Conservation (phyloP, 2,797 vertebrate species). For the Periophthalmus magnuspinnatus region DNA sequence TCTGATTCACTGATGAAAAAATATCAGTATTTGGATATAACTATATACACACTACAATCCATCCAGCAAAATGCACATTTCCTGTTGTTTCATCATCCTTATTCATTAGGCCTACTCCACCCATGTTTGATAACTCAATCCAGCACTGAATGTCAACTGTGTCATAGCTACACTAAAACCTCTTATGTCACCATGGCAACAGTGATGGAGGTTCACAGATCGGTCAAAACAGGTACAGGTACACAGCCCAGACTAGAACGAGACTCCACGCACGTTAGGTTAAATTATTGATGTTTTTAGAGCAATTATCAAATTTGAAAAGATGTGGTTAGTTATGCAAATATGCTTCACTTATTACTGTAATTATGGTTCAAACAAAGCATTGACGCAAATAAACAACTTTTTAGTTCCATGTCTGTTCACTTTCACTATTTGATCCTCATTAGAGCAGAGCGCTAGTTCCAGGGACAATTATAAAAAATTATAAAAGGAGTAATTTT, state of each 20-base stretch:
- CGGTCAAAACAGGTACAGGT: constrained; percentile 37
- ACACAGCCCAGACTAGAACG: constrained; percentile 19
- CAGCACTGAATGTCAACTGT: constrained; percentile 37
- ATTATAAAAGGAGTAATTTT: constrained; percentile 9
- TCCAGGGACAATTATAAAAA: background rate
- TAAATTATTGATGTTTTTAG: constrained; percentile 50
- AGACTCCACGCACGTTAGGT: constrained; percentile 20
- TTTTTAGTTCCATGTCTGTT: constrained; percentile 7
- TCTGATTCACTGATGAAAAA: too few species aligned
- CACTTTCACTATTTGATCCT: constrained; percentile 7
- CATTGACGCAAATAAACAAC: background rate
- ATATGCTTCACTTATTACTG: background rate
- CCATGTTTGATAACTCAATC: constrained; percentile 9
- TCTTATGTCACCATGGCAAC: constrained; percentile 63
- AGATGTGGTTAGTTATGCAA: constrained; percentile 7
- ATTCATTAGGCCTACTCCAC: background rate
- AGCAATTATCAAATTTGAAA: constrained; percentile 43
- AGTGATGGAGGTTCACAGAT: constrained; percentile 35
- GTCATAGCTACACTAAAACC: constrained; percentile 43
- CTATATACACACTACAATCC: too few species aligned
- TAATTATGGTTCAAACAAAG: background rate
- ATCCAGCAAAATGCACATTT: background rate
- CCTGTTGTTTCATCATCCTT: constrained; percentile 5
- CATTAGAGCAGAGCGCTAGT: background rate
- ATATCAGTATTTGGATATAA: too few species aligned